Conservation (phyloP, 2,113 vertebrate species). For the Aspidoscelis tigris region DNA sequence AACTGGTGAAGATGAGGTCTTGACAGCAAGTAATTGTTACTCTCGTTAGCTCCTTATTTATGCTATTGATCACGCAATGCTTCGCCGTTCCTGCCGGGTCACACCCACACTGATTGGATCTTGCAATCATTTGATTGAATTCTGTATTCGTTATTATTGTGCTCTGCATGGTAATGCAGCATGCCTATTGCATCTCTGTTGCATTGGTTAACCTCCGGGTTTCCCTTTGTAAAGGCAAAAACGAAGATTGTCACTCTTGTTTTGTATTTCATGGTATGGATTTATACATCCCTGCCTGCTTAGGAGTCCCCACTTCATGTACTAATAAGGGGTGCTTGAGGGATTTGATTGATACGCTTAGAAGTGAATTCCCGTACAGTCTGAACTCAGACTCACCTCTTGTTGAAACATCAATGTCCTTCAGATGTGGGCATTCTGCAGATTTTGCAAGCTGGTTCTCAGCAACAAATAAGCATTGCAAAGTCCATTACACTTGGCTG, state of each 20-base stretch:
- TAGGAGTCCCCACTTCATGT: no score
- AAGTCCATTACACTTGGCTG: no score
- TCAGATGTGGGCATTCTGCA: no score
- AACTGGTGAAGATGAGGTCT: slow-evolving; percentile 29
- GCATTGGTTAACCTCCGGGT: neutral
- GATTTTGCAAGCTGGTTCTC: no score
- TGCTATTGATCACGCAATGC: neutral
- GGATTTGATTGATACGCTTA: no score
- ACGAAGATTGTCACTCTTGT: neutral
- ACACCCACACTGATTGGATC: neutral
- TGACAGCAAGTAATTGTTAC: neutral
- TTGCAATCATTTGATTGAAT: neutral
- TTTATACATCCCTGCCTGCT: neutral
- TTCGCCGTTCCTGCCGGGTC: neutral
- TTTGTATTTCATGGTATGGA: neutral
- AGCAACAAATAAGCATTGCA: no score
- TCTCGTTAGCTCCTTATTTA: neutral
- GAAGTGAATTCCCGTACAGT: no score
- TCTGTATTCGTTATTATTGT: neutral
- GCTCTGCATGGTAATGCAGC: neutral
- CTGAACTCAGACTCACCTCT: no score
- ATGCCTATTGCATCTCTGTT: neutral
- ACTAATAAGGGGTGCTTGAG: no score
- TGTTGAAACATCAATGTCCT: no score
- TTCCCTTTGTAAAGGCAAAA: neutral